Percentiles rank a stretch among this genome's conserved stretches.
phyloP scores from a whole-genome alignment of 2,888 invertebrate species.

The Serripes groenlandicus region DNA sequence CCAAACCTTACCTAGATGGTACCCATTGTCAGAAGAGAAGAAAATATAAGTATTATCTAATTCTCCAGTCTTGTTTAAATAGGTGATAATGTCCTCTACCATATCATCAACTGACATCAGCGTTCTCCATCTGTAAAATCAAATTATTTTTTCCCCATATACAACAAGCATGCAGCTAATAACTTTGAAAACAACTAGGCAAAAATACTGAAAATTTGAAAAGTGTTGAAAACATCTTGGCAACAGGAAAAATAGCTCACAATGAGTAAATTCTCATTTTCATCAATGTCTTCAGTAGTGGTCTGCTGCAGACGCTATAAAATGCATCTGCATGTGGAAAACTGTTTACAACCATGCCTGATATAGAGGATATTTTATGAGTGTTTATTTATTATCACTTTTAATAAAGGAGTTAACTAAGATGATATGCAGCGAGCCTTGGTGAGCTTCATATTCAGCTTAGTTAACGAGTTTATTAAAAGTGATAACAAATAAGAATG shows the following conservation, averaged over 20 bases:
- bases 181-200: too few relatives aligned
- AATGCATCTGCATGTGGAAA: too few relatives aligned
- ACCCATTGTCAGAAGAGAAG: constrained; percentile 96
- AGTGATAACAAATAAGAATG: too few relatives aligned
- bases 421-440: too few relatives aligned
- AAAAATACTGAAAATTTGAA: neutral
- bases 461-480: too few relatives aligned
- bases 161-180: neutral
- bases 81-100: constrained; percentile 89
- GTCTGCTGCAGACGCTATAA: too few relatives aligned
- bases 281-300: too few relatives aligned
- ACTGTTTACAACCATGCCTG: too few relatives aligned
- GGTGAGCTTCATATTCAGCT: too few relatives aligned
- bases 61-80: constrained; percentile 88
- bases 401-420: too few relatives aligned
- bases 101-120: constrained; percentile 95
- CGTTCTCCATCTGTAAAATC: constrained; percentile 90
- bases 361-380: too few relatives aligned
- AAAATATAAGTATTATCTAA: constrained; percentile 93
- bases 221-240: neutral
- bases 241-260: neutral
- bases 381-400: too few relatives aligned
- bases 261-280: neutral
- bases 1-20: constrained; percentile 93
- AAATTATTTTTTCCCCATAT: neutral